A percentile compares a stretch with the other conserved stretches of the same genome.
Conservation (phyloP, 2,797 vertebrate genomes). For the Oreochromis mossambicus region DNA sequence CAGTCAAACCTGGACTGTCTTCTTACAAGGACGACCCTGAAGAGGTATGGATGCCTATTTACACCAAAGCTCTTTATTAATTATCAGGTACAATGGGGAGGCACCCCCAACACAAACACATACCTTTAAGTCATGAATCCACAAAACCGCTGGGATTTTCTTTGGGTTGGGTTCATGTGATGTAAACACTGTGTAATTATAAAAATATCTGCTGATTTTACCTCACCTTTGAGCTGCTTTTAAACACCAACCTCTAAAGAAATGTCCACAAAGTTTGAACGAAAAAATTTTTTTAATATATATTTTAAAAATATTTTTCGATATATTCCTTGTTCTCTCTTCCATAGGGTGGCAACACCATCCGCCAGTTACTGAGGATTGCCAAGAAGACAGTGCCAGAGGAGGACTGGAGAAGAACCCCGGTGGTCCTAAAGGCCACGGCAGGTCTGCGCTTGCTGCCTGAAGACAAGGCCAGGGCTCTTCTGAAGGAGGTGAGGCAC, state of each 20-base stretch:
- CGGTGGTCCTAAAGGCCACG: conserved; percentile 93
- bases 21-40: conserved; percentile 90
- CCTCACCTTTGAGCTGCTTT: neutral
- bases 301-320: neutral
- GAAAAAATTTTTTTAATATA: rapidly evolving
- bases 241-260: neutral
- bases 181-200: conserved; percentile 54
- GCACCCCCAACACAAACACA: conserved; percentile 1
- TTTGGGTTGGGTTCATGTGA: conserved; percentile 45
- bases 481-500: conserved; percentile 86
- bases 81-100: conserved; percentile 29
- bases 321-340: neutral
- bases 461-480: conserved; percentile 83
- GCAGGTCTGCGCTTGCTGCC: conserved; percentile 91
- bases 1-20: conserved; percentile 95
- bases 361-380: conserved; percentile 85
- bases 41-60: conserved; percentile 77
- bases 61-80: conserved; percentile 29
- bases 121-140: conserved; percentile 16
- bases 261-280: neutral
- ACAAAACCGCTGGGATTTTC: conserved; percentile 44
- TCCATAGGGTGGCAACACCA: conserved; percentile 85
- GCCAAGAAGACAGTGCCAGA: conserved; percentile 88
- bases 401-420: conserved; percentile 88
- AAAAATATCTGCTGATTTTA: conserved; percentile 8